Evolutionary conservation across 2,113 vertebrate species (phyloP).

Genomic region (Caloenas nicobarica): DNA sequence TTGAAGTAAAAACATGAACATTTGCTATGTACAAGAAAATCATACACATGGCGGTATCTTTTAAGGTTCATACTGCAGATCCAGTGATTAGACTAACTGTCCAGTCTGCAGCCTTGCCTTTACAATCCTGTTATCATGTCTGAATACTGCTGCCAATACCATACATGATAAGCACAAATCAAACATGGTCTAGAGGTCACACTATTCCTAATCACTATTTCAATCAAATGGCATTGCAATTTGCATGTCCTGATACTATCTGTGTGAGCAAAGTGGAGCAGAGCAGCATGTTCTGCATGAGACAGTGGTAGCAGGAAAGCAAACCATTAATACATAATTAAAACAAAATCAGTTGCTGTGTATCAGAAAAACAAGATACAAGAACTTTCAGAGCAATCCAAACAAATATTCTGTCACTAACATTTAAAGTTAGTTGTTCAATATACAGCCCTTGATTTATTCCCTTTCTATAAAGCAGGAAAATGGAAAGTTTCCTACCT

Average conservation of each 20-base stretch:
- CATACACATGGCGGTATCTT: background rate
- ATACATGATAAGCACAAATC: background rate
- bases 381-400: background rate
- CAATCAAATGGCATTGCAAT: background rate
- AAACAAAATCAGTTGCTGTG: background rate
- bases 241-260: background rate
- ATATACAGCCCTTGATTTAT: background rate
- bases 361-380: background rate
- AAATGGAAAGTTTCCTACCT: background rate
- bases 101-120: background rate
- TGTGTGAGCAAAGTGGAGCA: background rate
- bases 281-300: background rate
- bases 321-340: background rate
- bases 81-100: background rate
- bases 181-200: background rate
- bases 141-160: background rate
- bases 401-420: background rate
- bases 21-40: background rate
- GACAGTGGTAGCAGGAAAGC: background rate
- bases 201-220: background rate
- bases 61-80: background rate
- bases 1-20: background rate
- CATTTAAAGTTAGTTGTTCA: background rate
- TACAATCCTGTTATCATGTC: background rate
- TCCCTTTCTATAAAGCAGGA: background rate